A percentile compares a stretch with the other conserved stretches of the same genome.
phyloP scores from a whole-genome alignment of 2,797 vertebrate species.

The Balearica regulorum region DNA sequence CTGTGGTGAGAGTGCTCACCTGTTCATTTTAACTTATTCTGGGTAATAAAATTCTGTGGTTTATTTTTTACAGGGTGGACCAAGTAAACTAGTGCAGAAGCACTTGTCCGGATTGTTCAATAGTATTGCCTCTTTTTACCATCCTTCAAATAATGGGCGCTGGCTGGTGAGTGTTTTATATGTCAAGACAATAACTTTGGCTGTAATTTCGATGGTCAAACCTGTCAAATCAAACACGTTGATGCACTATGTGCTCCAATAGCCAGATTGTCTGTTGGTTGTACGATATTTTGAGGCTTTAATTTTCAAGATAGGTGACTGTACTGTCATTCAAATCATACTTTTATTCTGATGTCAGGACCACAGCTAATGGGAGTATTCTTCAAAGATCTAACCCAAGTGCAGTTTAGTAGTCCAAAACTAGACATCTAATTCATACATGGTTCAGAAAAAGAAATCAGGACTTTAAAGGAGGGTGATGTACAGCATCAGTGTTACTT shows the following conservation, averaged over 20 bases:
- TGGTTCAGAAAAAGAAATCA: neutral
- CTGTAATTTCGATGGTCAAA: neutral
- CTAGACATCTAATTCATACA: neutral
- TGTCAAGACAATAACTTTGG: neutral
- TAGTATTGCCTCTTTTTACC: conserved; percentile 95
- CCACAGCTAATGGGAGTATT: neutral
- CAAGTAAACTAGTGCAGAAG: conserved; percentile 91
- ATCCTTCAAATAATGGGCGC: conserved; percentile 96
- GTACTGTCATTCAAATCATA: neutral
- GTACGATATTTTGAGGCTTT: neutral
- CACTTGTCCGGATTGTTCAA: conserved; percentile 94
- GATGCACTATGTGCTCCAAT: neutral
- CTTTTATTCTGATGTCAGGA: neutral
- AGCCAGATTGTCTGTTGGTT: neutral
- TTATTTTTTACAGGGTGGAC: conserved; percentile 85
- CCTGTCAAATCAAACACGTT: neutral
- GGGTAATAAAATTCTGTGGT: neutral
- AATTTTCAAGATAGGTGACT: neutral
- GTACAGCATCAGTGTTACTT: neutral
- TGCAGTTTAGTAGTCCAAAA: neutral
- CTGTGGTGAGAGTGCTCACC: neutral
- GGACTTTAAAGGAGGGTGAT: neutral
- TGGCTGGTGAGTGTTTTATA: conserved; percentile 89
- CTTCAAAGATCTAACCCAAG: neutral
- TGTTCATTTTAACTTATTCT: neutral